Base-by-base conservation (phyloP, 2,113 vertebrate genomes). In the Hucho hucho region DNA sequence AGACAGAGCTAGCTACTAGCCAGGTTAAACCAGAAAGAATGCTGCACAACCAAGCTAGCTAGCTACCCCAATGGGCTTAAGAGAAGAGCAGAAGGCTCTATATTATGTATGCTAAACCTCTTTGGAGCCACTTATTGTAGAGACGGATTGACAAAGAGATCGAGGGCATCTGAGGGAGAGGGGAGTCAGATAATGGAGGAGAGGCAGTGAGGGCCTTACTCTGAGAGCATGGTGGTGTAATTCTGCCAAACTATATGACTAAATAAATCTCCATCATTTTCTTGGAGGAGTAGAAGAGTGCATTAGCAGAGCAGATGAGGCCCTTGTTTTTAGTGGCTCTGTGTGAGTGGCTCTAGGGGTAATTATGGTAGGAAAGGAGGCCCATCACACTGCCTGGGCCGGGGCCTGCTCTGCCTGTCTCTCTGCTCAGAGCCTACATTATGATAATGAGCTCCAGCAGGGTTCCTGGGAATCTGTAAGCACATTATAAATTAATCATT, bases 401-500 rank as follows among this genome's bases (percentile, higher is more conserved):
- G 67, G 7, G 65, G 4, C 32, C 59, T 65, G 26, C 26, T 75
- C 63, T 66, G 63, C 67, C 67, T 4, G 7, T n/a, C 67, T 69
- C 11, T 46, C 32, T 16, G 20, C 43, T 47, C 22, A 13, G 37
- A 47, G 37, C n/a, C 43, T 47, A 76, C 81, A 80, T 79, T 75
- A 81, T 84, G 84, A 76, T 79, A 86, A 86, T 73, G 75, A 80
- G 66, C 25, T 70, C 67, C 53, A 72, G 72, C 73, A 61, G 58
- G 68, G 59, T 25, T 70, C 46, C 32, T 61, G 68, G 79, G 75
- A 82, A 79, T 84, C 76, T 67, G 70, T 79, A 76, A 81, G 78
- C 77, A 79, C 70, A 74, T 85, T 75, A 90, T 86, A 76, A 83
- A 92, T 88, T 67, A 86, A 87, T 87, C 75, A 88, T 69, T 73